Base-by-base conservation (phyloP, 2,888 invertebrate genomes). In the Scaptomyza tumidula region DNA sequence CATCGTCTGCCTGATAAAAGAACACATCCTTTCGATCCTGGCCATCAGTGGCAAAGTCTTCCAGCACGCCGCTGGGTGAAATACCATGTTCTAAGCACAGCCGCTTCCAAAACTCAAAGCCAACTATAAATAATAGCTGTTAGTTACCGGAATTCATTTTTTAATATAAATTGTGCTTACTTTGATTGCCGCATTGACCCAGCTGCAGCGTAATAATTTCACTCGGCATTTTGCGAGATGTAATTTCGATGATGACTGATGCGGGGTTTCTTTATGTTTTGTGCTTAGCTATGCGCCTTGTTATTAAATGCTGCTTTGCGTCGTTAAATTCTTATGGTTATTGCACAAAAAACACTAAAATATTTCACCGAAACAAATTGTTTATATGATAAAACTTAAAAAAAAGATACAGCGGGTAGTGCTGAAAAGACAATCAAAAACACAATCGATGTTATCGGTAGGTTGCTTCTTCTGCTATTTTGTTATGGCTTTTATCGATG, bases 91-190 rank as follows among this genome's bases (percentile, higher is more conserved):
- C 99, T 55, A 96, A 95, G 91, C 99, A 99, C 55, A 99, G 93
- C 88, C 98, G 96, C 91, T 99, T 99, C 99, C 99, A 99, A 93
- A 99, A 99, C 92, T 99, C 99, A 93, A 99, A 99, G 35, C 99
- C 99, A 94, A 98, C 96, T 64, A 13, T 31, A 35, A 55, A 56
- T 13, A 31, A 3, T 13, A 13, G 39, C 0, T 0, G 6, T 2
- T 24, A 39, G 9, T 24, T 29, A 13, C 2, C 48, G 19, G 0
- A 10, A 14, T 39, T 1, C 3, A 10, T 10, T 6, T 2, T 16
- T 1, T 46, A 24, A 1, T 13, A 29, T 0, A 45, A 27, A 39
- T 33, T 48, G 1, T 27, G 93, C 95, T 94, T 93, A 98, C 98
- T 98, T 93, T 99, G 99, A 93, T 99, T 99, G 78, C 99, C 99